Evolutionary conservation across 1,140 invertebrate species (phyloP), one percentile per base, ranked within the genome.

Genomic region (Drosophila teissieri): DNA sequence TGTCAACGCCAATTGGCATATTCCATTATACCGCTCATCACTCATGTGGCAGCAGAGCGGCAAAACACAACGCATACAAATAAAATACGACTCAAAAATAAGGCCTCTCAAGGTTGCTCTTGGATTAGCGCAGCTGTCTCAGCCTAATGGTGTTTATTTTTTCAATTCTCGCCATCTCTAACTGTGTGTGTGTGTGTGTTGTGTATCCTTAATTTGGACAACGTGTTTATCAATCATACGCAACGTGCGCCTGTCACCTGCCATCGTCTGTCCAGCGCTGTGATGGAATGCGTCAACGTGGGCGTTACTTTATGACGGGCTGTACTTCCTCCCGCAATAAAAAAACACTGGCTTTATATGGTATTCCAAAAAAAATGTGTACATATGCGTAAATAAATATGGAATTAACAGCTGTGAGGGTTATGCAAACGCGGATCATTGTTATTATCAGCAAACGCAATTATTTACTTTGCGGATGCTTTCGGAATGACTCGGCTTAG

Each of bases 161-260:
- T 55, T 42, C 42, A 42, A 63, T 56, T 76, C 56, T 57, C 52
- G 53, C 19, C 53, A 44, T 42, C 15, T 27, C 42, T 10, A 36
- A 12, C 31, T 45, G 40, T 52, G 12, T 10, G 6, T 36, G 8
- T 22, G 19, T 19, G n/a, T n/a, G n/a, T n/a, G n/a, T n/a, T n/a
- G n/a, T n/a, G 46, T 48, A 40, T 65, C 34, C 61, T 75, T 80
- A 78, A 84, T 79, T 83, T 70, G 80, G 70, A 53, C 77, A 76
- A 75, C 64, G 48, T 62, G 63, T 88, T 88, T 88, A 89, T 86
- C 83, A 86, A 86, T 86, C 79, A 86, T 86, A 82, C 82, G 82
- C 79, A 75, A 64, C 58, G 74, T 86, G 70, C 58, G 64, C 79
- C 79, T 65, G 82, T 83, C 79, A 88, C 62, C 73, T 76, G 77